phyloP scores from a whole-genome alignment of 2,113 vertebrate genomes.

The Machaerirhynchus nigripectus region DNA sequence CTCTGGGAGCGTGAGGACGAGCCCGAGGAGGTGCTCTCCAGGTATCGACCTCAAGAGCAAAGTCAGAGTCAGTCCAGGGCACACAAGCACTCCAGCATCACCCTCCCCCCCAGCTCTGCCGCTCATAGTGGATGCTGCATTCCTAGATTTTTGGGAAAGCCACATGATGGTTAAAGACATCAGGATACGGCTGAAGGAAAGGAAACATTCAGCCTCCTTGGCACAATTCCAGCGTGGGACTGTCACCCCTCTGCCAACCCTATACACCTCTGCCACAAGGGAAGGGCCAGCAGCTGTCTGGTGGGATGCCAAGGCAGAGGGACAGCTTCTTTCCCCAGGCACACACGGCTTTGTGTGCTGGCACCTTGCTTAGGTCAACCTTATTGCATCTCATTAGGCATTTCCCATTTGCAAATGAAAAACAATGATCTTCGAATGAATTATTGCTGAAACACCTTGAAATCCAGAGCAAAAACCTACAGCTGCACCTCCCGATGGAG shows the following conservation, averaged over 20 bases:
- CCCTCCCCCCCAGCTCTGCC: background rate
- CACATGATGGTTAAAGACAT: background rate
- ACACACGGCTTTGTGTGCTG: background rate
- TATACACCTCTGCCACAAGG: accelerated
- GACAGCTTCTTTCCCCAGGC: background rate
- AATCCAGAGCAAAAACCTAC: background rate
- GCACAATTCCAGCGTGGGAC: background rate
- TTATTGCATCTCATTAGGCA: background rate
- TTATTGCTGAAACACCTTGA: background rate
- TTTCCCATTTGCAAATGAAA: background rate
- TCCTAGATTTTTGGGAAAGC: background rate
- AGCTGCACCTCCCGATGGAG: background rate
- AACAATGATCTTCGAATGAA: background rate
- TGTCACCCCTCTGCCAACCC: background rate
- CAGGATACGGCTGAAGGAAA: background rate
- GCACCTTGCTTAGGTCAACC: background rate
- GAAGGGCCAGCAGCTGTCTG: background rate
- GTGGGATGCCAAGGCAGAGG: background rate
- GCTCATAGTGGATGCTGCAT: background rate
- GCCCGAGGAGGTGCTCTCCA: slow-evolving; percentile 87
- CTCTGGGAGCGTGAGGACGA: slow-evolving; percentile 90
- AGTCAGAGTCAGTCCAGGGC: background rate
- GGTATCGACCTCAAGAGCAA: slow-evolving; percentile 73
- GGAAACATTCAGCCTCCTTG: background rate
- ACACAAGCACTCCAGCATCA: background rate